A percentile compares a stretch with the other conserved stretches of the same genome.
Evolutionary conservation across 2,113 vertebrate genomes (phyloP).

Genomic region (Channa argus): DNA sequence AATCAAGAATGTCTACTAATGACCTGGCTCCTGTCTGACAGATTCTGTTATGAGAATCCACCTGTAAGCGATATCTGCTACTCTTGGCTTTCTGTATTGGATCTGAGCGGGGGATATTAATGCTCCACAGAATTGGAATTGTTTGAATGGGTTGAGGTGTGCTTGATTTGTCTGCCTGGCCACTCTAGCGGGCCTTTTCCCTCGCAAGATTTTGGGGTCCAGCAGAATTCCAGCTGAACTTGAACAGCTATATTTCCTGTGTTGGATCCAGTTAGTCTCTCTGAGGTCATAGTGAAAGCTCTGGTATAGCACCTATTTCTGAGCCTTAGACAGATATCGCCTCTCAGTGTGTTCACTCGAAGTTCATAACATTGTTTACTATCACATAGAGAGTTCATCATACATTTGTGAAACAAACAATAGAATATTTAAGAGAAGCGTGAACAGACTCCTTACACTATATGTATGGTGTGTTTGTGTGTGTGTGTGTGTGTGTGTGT

Average conservation of each 20-base stretch:
- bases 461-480: not conserved
- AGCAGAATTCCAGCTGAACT: constrained; percentile 21
- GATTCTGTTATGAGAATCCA: constrained; percentile 21
- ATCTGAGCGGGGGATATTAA: constrained; percentile 8
- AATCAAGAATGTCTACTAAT: constrained; percentile 44
- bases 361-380: too few species aligned
- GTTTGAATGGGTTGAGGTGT: constrained; percentile 40
- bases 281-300: constrained; percentile 45
- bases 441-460: constrained; percentile 9
- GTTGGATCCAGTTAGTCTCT: constrained; percentile 11
- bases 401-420: constrained; percentile 56
- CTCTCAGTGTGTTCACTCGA: too few species aligned
- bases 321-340: constrained; percentile 35
- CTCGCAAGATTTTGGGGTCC: constrained; percentile 2
- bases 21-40: constrained; percentile 35
- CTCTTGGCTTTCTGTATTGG: constrained; percentile 40
- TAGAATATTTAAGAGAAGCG: constrained; percentile 24
- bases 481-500: not conserved
- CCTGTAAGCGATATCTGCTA: constrained; percentile 54
- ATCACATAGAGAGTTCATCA: too few species aligned
- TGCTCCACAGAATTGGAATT: constrained; percentile 26
- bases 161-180: constrained; percentile 37
- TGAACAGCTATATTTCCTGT: not conserved
- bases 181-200: constrained; percentile 1
- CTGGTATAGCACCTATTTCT: constrained; percentile 10